Conservation (phyloP, 2,113 vertebrate genomes). For the Cheirogaleus medius region DNA sequence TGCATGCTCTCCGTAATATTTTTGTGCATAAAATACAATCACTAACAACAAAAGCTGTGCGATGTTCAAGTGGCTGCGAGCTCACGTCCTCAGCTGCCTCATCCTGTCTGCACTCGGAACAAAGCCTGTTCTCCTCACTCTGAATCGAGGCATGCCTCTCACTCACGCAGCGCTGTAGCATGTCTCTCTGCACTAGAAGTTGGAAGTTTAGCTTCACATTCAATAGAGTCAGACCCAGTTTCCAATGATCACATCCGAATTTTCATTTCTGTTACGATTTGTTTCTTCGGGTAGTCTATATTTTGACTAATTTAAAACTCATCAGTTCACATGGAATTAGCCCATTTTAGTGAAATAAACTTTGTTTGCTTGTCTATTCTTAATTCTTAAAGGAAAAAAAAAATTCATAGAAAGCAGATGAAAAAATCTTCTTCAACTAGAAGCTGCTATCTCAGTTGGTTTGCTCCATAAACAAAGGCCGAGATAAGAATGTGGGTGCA, state of each 20-base stretch:
- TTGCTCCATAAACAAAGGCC: neutral
- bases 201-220: neutral
- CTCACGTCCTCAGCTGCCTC: rapidly evolving
- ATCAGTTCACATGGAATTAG: neutral
- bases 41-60: neutral
- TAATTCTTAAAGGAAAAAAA: neutral
- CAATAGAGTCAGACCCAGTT: neutral
- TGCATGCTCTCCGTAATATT: neutral
- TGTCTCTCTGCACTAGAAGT: no score
- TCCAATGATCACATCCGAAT: neutral
- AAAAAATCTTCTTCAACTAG: neutral
- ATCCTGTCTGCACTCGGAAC: rapidly evolving
- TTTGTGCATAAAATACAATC: neutral
- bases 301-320: neutral
- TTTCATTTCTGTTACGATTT: neutral
- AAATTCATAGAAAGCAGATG: neutral
- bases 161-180: no score
- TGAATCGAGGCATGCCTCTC: no score
- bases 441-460: neutral
- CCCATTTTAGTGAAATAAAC: neutral
- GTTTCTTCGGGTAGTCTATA: neutral
- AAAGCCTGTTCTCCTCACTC: neutral
- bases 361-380: neutral
- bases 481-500: neutral
- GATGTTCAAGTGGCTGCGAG: rapidly evolving